Evolutionary conservation across 2,888 invertebrate genomes (phyloP), one percentile per base, ranked within the genome.

Genomic region (Blomia tropicalis): DNA sequence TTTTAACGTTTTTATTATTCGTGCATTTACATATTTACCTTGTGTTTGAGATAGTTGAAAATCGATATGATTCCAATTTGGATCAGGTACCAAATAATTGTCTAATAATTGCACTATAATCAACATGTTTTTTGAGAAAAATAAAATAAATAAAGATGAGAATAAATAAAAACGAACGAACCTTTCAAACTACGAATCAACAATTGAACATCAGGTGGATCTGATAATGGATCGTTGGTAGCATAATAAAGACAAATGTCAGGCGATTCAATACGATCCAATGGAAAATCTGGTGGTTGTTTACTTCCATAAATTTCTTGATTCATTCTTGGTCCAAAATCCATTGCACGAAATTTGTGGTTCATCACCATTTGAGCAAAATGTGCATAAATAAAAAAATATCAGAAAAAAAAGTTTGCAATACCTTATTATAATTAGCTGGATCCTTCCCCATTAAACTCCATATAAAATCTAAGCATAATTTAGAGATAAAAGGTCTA

Each of bases 181-280:
- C 58, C 51, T 58, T 58, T 64, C n/a, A 83, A 70, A 56, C 75
- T 66, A 11, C 36, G n/a, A 43, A 63, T 60, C 5, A 69, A 65
- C 31, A 65, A 60, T 4, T 54, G 30, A 14, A 70, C 70, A 60
- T 70, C 70, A 58, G n/a, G 7, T 32, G 72, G 70, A 68, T 74
- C 75, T 32, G 76, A 75, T 32, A 77, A 68, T 70, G 71, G 72
- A 63, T 77, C 77, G 29, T 72, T 69, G 25, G 68, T 70, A 4
- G 71, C 73, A 53, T 68, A 70, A 64, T 70, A 72, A 2, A 74
- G 59, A 22, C 70, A 71, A 1, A 71, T 69, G 14, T 74, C 72
- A 14, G 67, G 65, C 0, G 72, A 68, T 5, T 63, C 69, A 22
- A 74, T 68, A 19, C 71, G 69, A 19, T 62, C 64, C 0, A 71